Percentiles rank a stretch among this genome's conserved stretches.
Conservation (phyloP, 1,140 invertebrate genomes). For the Araneus ventricosus region DNA sequence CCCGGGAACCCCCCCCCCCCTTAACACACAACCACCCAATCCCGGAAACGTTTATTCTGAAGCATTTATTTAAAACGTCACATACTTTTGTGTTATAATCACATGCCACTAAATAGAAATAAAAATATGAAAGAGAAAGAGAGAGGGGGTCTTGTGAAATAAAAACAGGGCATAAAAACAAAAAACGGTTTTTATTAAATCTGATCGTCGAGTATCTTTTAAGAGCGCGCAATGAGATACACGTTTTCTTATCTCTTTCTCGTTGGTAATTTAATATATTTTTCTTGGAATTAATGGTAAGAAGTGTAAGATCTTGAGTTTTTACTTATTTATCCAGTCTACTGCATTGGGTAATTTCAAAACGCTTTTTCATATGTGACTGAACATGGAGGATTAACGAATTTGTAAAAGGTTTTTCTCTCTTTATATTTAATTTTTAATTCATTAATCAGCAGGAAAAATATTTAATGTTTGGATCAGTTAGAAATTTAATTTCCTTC, state of each 20-base stretch:
- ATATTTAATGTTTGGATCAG: background rate
- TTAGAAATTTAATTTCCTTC: background rate
- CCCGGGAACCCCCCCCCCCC: background rate
- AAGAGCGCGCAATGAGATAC: slow-evolving; percentile 16
- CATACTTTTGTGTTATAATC: slow-evolving; percentile 47
- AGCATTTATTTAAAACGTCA: slow-evolving; percentile 51
- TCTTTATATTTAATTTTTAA: background rate
- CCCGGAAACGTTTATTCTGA: slow-evolving; percentile 46
- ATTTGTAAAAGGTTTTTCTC: background rate
- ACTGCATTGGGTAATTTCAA: background rate
- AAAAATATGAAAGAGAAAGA: background rate
- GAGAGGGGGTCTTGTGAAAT: background rate
- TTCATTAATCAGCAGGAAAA: background rate
- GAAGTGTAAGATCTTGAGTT: slow-evolving; percentile 25
- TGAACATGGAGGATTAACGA: background rate
- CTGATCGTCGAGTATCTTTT: slow-evolving; percentile 30
- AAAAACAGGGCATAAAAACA: background rate
- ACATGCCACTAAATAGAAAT: slow-evolving; percentile 41
- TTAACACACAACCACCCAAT: background rate
- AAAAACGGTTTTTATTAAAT: slow-evolving; percentile 11
- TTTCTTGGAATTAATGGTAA: background rate
- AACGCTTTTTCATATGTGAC: background rate
- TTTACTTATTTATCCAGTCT: background rate
- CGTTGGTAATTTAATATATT: slow-evolving; percentile 22
- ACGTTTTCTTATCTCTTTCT: background rate